Percentiles rank a stretch among this genome's conserved stretches.
Conservation (phyloP, 2,797 vertebrate genomes). For the Rhinoraja longicauda region DNA sequence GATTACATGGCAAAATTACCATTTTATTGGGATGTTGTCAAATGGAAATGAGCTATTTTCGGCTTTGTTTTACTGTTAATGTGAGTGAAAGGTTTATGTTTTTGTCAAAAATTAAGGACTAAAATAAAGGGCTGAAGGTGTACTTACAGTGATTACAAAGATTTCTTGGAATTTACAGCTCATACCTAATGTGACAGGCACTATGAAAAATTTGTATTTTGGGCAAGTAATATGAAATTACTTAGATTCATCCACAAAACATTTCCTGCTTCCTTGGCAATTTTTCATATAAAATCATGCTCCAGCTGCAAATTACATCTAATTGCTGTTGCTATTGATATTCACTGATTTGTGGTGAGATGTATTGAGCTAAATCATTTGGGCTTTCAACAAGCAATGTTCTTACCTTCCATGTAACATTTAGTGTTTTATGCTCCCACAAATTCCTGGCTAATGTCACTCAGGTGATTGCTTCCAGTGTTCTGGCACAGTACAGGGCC, state of each 20-base stretch:
- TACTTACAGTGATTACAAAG: neutral
- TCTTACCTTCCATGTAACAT: neutral
- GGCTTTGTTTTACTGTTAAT: neutral
- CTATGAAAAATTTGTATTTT: neutral
- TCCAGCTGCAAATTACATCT: neutral
- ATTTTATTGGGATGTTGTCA: neutral
- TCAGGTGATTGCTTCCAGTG: neutral
- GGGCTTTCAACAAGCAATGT: neutral
- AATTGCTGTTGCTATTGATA: neutral
- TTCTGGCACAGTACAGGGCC: neutral
- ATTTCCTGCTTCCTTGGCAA: neutral
- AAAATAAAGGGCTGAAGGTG: neutral
- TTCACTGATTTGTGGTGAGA: neutral
- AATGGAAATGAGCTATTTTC: slow-evolving; percentile 4
- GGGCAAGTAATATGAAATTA: neutral
- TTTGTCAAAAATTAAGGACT: neutral
- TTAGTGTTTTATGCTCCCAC: neutral
- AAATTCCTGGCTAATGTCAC: neutral
- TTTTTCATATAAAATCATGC: neutral
- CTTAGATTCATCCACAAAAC: neutral
- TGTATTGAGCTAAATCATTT: neutral
- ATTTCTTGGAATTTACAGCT: slow-evolving; percentile 19
- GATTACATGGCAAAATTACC: neutral
- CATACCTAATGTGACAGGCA: neutral
- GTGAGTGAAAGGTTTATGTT: neutral